Base-by-base conservation (phyloP, 2,888 invertebrate genomes). In the Mythimna impura region DNA sequence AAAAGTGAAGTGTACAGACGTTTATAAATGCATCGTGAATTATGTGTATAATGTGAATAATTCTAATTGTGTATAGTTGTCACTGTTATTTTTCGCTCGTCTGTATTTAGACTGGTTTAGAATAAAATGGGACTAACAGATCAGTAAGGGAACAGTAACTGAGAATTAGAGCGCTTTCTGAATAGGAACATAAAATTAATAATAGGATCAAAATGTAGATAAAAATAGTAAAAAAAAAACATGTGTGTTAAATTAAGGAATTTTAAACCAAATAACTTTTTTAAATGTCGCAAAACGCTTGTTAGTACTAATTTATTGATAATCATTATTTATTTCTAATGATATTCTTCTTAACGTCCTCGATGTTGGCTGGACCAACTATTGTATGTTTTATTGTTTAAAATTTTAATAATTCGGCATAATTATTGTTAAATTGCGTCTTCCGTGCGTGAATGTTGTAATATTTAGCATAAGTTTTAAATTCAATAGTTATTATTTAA, bases 351-450 rank as follows among this genome's bases (percentile, higher is more conserved):
- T 79, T 85, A 77, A 83, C 79, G 81, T 86, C 78, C 81, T 86
- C 71, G 77, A 67, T 77, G 85, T 88, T 91, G 92, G 91, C 92
- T 92, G 92, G 92, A 86, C 92, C 92, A 91, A 82, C 80, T 36
- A 65, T 72, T 73, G 76, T 76, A 72, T 77, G 74, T 80, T 88
- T 82, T 78, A 69, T 81, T 71, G 66, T 83, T 80, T 82, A 74
- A 71, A 62, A 78, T 68, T 77, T 71, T 80, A 74, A 78, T 80
- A 65, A 75, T 82, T 85, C 79, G 81, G 78, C 81, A 85, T 85
- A 82, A 85, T 85, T 87, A 84, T 78, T 80, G 81, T 86, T 88
- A 83, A 84, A 89, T 88, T 87, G 85, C 86, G 90, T 89, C 89
- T 89, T 89, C 90, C 90, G 85, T 85, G 84, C 81, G 78, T 87